Evolutionary conservation across 2,888 invertebrate species (phyloP).

Genomic region (Drepanosiphum platanoidis): DNA sequence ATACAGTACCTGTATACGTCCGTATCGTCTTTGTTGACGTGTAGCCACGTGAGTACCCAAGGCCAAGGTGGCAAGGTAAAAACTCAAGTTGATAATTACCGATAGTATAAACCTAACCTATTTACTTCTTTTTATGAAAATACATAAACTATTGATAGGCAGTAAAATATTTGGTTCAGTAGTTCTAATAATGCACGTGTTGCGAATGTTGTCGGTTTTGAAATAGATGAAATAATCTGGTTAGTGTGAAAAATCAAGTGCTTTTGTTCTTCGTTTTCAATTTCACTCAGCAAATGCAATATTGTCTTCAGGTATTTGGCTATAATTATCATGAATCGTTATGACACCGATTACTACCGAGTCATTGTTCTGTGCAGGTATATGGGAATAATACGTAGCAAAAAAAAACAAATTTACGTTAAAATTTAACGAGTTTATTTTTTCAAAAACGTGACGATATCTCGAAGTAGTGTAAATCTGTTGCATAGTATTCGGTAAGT

Average conservation of each 20-base stretch:
- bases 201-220: too few relatives aligned
- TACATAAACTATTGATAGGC: neutral
- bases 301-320: neutral
- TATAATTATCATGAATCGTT: neutral
- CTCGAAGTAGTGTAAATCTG: neutral
- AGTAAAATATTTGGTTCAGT: neutral
- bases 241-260: neutral
- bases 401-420: slow-evolving; percentile 14
- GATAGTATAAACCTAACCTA: too few relatives aligned
- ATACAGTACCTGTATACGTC: too few relatives aligned
- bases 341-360: neutral
- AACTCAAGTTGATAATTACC: too few relatives aligned
- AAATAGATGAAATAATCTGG: neutral
- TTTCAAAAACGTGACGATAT: neutral
- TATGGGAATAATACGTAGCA: neutral
- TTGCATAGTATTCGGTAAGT: neutral
- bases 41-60: too few relatives aligned
- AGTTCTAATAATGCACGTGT: neutral
- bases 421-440: slow-evolving; percentile 23
- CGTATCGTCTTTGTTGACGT: too few relatives aligned
- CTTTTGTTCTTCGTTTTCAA: neutral
- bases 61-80: too few relatives aligned
- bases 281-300: neutral
- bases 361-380: neutral
- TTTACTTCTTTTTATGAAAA: neutral